Evolutionary conservation across 2,797 vertebrate species (phyloP).

Genomic region (Sciurus vulgaris): DNA sequence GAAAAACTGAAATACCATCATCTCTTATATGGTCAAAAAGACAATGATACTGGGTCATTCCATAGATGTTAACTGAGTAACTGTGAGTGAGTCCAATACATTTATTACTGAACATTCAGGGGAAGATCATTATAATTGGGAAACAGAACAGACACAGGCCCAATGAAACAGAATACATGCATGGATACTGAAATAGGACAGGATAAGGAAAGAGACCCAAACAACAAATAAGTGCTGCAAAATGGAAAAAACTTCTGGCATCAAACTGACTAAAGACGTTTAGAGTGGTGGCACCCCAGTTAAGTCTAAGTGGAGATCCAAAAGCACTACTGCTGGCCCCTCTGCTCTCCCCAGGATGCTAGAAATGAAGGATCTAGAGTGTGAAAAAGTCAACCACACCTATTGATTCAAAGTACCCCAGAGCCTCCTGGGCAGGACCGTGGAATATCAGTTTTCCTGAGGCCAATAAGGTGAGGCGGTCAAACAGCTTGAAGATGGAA

Average conservation of each 20-base stretch:
- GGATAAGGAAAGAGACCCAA: neutral
- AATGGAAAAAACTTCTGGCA: neutral
- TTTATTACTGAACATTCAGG: neutral
- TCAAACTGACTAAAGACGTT: neutral
- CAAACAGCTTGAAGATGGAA: slow-evolving; percentile 96
- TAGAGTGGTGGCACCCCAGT: neutral
- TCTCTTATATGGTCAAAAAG: neutral
- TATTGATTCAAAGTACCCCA: slow-evolving; percentile 91
- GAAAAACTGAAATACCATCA: neutral
- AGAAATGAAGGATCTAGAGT: neutral
- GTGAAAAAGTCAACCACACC: slow-evolving; percentile 87
- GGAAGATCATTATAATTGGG: neutral
- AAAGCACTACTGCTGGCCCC: fast-evolving
- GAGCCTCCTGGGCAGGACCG: slow-evolving; percentile 90
- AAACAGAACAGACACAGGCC: neutral
- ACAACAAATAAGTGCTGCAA: neutral
- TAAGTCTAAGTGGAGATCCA: neutral
- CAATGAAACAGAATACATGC: neutral
- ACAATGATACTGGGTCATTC: neutral
- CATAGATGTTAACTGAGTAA: neutral
- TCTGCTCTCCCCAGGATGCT: neutral
- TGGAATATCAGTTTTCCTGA: slow-evolving; percentile 94
- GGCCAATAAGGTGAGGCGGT: slow-evolving; percentile 93
- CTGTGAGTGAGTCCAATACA: neutral
- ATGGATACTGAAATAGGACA: neutral